Base-by-base conservation (phyloP, 2,797 vertebrate genomes). In the Masticophis lateralis region DNA sequence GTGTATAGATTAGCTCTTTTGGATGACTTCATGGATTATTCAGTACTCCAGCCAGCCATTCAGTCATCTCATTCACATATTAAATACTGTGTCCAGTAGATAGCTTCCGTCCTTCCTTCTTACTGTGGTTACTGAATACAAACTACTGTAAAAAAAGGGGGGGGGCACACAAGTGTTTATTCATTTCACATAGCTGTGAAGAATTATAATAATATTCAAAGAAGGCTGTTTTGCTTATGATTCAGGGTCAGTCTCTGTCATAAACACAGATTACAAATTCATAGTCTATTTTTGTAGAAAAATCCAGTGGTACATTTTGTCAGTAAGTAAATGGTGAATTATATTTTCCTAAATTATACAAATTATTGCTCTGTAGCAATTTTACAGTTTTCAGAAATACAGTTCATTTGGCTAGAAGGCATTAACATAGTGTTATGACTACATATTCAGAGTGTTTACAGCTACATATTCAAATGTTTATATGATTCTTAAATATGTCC, bases 11-110 rank as follows among this genome's bases (percentile, higher is more conserved):
- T 79, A 92, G 91, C 61, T 90, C 11, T 32, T 69, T 96, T 94
- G 91, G 89, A 92, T 93, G 92, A n/a, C 37, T 96, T 66, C 94
- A 89, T 88, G 92, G 63, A 47, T 61, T 96, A 27, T 47, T 51
- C 59, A 87, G 18, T 88, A 90, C 92, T 92, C 90, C 90, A 28
- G 56, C 10, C 53, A 88, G 53, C 63, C 32, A 89, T 88, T 93
- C 57, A 37, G 92, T 88, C 55, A 60, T 93, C 47, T 93, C 87
- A 93, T 94, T 28, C 60, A 74, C 94, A 87, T 8, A 86, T 1
- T 94, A 91, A 95, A 92, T 94, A 94, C 32, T 92, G 37, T 87
- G 92, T 79, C 87, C 86, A 94, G 86, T 18, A 20, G 22, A 83
- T 57, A 37, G 18, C 18, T 93, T 90, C 2, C 37, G 95, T 91